Conservation (phyloP, 2,113 vertebrate species). For the Oenanthe melanoleuca region DNA sequence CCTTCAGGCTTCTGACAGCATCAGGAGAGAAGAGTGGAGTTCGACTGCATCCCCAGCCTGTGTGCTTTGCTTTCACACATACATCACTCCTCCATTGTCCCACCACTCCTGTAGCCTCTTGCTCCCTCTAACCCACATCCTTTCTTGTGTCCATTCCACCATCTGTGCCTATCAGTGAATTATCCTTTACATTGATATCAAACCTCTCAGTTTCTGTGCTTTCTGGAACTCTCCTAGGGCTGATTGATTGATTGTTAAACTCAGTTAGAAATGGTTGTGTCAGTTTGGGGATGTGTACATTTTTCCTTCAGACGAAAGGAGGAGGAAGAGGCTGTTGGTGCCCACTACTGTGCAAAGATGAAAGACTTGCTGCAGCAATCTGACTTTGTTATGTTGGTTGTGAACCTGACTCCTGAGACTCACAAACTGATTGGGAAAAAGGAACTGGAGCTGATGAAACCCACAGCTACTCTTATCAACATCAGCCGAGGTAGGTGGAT, state of each 20-base stretch:
- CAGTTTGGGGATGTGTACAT: accelerated
- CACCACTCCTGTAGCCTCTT: not conserved
- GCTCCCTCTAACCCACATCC: not conserved
- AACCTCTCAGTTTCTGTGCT: not conserved
- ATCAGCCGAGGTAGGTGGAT: conserved; percentile 77
- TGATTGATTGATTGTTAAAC: not conserved
- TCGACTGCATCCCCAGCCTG: not conserved
- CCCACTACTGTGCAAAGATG: conserved; percentile 75
- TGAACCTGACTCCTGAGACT: conserved; percentile 74
- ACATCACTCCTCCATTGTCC: not conserved
- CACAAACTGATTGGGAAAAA: conserved; percentile 73
- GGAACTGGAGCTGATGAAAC: conserved; percentile 80
- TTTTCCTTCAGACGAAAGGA: conserved; percentile 68
- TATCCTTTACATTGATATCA: not conserved
- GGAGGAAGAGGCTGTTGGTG: conserved; percentile 77
- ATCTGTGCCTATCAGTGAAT: not conserved
- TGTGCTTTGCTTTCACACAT: not conserved
- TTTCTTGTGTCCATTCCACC: not conserved
- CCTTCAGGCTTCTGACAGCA: not conserved
- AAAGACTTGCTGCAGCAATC: conserved; percentile 77
- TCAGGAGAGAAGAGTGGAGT: not conserved
- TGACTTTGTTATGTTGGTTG: conserved; percentile 80
- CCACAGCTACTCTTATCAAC: conserved; percentile 77
- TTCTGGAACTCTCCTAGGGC: not conserved
- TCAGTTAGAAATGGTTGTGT: not conserved